phyloP scores from a whole-genome alignment of 2,797 vertebrate species.

The Momotus momota region DNA sequence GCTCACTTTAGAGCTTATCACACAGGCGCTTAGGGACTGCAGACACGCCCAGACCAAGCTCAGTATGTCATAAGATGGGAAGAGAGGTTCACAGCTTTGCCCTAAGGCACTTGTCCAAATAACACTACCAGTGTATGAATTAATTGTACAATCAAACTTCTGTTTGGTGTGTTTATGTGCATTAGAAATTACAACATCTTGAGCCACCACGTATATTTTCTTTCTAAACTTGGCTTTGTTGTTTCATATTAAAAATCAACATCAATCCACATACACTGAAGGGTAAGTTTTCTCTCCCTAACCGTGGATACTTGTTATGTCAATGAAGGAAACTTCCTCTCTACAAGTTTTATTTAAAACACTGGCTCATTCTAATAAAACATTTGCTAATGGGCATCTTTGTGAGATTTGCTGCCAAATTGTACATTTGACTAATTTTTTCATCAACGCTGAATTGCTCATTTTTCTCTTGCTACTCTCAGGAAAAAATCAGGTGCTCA shows the following conservation, averaged over 20 bases:
- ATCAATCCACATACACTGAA: background rate
- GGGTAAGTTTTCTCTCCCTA: background rate
- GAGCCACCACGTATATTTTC: background rate
- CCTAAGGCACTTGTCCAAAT: too few relatives aligned
- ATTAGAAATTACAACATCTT: background rate
- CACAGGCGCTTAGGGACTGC: background rate
- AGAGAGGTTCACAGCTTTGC: background rate
- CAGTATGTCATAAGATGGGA: background rate
- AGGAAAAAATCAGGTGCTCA: constrained; percentile 6
- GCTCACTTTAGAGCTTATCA: background rate
- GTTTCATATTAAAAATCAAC: background rate
- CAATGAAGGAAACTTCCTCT: background rate
- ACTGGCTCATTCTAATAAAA: background rate
- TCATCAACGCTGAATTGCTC: background rate
- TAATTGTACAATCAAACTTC: background rate
- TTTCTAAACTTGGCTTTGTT: background rate
- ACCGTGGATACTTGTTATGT: background rate
- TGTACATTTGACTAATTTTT: background rate
- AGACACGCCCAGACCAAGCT: background rate
- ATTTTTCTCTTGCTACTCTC: background rate
- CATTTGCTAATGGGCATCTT: background rate
- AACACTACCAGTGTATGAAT: fast-evolving
- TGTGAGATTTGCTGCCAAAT: background rate
- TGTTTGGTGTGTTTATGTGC: background rate
- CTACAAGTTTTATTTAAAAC: background rate